These are phyloP conservation scores for Chrysolina americana DNA, from an alignment of 2,888 invertebrate species.

Conservation along the genomic window DNA sequence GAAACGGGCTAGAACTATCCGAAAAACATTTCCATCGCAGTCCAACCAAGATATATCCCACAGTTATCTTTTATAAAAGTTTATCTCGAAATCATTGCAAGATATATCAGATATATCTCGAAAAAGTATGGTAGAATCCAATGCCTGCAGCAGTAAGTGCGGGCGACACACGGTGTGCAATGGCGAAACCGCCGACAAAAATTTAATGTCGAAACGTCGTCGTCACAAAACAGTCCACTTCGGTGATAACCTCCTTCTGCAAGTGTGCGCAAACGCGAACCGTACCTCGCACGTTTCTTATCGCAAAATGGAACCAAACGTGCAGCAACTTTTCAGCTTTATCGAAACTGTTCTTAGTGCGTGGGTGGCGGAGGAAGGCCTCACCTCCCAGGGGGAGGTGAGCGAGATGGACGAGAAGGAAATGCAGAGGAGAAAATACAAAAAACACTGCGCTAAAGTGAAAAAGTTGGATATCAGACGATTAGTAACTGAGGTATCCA, in stretches of 20 bases:
- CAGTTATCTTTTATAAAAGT: constrained; percentile 57
- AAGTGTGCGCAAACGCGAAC: constrained; percentile 81
- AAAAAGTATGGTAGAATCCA: constrained; percentile 68
- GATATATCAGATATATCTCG: constrained; percentile 9
- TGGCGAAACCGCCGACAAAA: constrained; percentile 66
- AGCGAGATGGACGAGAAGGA: constrained; percentile 82
- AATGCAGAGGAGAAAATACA: constrained; percentile 73
- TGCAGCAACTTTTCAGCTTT: constrained; percentile 86
- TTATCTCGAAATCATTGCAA: constrained; percentile 40
- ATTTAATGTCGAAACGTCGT: constrained; percentile 76
- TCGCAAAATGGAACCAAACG: constrained; percentile 80
- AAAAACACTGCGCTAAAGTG: constrained; percentile 77
- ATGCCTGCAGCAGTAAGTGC: constrained; percentile 65
- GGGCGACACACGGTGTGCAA: constrained; percentile 62
- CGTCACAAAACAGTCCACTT: constrained; percentile 86
- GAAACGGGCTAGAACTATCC: constrained; percentile 43
- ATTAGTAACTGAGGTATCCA: constrained; percentile 80
- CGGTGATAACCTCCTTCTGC: constrained; percentile 82
- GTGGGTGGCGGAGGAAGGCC: constrained; percentile 83
- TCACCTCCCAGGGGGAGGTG: constrained; percentile 81
- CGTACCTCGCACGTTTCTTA: constrained; percentile 71
- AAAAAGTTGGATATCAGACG: constrained; percentile 79
- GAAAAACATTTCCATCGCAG: constrained; percentile 32
- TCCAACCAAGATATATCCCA: constrained; percentile 28
- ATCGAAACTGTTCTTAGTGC: constrained; percentile 85